These are phyloP conservation scores for Hemithea aestivaria DNA, from an alignment of 2,888 invertebrate species.

Conservation along the genomic window DNA sequence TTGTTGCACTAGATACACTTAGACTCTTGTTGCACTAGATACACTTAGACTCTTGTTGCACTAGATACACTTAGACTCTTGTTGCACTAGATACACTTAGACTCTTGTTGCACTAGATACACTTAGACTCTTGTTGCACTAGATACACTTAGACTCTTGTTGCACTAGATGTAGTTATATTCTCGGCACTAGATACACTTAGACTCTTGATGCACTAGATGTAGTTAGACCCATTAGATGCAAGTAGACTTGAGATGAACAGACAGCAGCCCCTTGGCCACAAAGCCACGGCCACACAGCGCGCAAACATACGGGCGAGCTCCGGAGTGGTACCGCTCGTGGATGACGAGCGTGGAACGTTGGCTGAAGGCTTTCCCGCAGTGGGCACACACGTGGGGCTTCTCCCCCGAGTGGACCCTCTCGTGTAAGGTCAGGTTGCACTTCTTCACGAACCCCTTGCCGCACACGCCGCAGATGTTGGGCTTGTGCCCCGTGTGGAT, in stretches of 20 bases:
- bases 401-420: constrained; percentile 81
- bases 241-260: constrained; percentile 80
- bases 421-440: constrained; percentile 80
- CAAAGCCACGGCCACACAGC: constrained; percentile 80
- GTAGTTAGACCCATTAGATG: constrained; percentile 51
- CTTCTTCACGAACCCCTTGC: constrained; percentile 80
- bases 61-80: no score
- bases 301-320: constrained; percentile 79
- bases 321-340: constrained; percentile 81
- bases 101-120: no score
- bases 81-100: no score
- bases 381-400: constrained; percentile 79
- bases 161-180: no score
- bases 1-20: no score
- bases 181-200: no score
- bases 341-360: constrained; percentile 80
- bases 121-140: no score
- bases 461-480: constrained; percentile 76
- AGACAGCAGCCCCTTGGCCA: constrained; percentile 80
- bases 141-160: no score
- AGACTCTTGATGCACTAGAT: no score
- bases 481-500: constrained; percentile 82
- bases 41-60: no score
- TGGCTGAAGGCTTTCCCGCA: constrained; percentile 82
- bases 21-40: no score